Evolutionary conservation across 2,888 invertebrate genomes (phyloP).

Genomic region (Itoplectis maculator): DNA sequence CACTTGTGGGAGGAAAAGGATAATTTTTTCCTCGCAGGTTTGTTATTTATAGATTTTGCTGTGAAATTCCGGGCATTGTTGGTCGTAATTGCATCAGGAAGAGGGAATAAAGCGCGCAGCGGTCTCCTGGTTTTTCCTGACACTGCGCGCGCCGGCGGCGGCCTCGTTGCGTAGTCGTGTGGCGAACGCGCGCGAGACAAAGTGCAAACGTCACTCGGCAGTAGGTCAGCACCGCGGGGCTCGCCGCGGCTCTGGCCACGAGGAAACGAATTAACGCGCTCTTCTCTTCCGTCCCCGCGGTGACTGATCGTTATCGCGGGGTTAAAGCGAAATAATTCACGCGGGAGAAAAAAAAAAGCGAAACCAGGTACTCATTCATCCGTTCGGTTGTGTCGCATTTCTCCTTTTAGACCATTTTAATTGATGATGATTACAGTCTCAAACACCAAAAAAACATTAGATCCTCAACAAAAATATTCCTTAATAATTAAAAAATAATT

Average conservation of each 20-base stretch:
- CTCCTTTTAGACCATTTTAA: too few relatives aligned
- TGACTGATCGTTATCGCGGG: slow-evolving; percentile 51
- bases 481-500: too few relatives aligned
- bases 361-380: background rate
- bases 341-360: slow-evolving; percentile 6
- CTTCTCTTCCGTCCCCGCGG: background rate
- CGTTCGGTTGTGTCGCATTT: background rate
- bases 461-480: too few relatives aligned
- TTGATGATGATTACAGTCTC: too few relatives aligned
- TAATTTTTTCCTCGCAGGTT: background rate
- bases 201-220: slow-evolving; percentile 44
- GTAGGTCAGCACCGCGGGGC: slow-evolving; percentile 37
- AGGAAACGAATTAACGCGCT: slow-evolving; percentile 44
- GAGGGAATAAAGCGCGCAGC: background rate
- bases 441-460: too few relatives aligned
- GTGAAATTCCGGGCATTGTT: slow-evolving; percentile 1
- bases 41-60: background rate
- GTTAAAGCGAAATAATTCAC: background rate
- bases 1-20: background rate
- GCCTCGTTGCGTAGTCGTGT: background rate
- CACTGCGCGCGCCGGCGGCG: slow-evolving; percentile 11
- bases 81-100: background rate
- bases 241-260: too few relatives aligned
- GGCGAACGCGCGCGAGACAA: slow-evolving; percentile 6
- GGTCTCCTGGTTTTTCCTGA: background rate